These are phyloP conservation scores for Choreutis nemorana DNA, from an alignment of 2,888 invertebrate genomes.

Conservation along the genomic window DNA sequence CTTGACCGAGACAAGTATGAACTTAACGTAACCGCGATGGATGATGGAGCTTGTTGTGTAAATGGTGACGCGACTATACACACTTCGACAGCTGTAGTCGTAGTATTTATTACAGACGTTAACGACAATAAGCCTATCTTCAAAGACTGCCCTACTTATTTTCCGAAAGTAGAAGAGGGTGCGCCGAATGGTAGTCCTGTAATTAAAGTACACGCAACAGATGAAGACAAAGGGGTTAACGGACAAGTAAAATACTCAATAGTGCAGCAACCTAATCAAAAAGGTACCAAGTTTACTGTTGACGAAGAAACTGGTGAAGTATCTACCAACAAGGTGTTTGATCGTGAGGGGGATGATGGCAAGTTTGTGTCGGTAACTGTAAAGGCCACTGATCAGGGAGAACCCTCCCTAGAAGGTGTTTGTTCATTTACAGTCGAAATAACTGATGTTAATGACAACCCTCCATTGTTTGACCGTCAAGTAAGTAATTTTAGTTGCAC, in stretches of 20 bases:
- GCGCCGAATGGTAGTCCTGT: constrained; percentile 94
- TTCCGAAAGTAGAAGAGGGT: constrained; percentile 93
- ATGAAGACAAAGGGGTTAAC: constrained; percentile 95
- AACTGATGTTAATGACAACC: constrained; percentile 97
- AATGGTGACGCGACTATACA: constrained; percentile 88
- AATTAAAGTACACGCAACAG: constrained; percentile 92
- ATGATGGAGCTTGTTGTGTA: constrained; percentile 96
- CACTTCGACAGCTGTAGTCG: constrained; percentile 93
- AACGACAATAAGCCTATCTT: constrained; percentile 97
- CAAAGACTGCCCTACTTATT: constrained; percentile 91
- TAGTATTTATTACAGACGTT: constrained; percentile 96
- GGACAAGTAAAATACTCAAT: constrained; percentile 97
- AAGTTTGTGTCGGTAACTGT: constrained; percentile 97
- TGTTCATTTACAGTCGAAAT: constrained; percentile 99
- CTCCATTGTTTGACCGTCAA: constrained; percentile 93
- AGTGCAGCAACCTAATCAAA: constrained; percentile 93
- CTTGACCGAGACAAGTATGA: constrained; percentile 94
- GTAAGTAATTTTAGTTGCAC: constrained; percentile 57
- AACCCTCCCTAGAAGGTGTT: constrained; percentile 95
- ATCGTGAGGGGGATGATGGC: constrained; percentile 95
- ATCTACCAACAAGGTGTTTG: constrained; percentile 94
- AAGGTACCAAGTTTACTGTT: constrained; percentile 94
- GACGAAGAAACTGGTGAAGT: constrained; percentile 96
- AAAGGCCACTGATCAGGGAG: constrained; percentile 98
- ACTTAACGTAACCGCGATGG: constrained; percentile 95